Conservation (phyloP, 2,888 invertebrate genomes). For the Griposia aprilina region DNA sequence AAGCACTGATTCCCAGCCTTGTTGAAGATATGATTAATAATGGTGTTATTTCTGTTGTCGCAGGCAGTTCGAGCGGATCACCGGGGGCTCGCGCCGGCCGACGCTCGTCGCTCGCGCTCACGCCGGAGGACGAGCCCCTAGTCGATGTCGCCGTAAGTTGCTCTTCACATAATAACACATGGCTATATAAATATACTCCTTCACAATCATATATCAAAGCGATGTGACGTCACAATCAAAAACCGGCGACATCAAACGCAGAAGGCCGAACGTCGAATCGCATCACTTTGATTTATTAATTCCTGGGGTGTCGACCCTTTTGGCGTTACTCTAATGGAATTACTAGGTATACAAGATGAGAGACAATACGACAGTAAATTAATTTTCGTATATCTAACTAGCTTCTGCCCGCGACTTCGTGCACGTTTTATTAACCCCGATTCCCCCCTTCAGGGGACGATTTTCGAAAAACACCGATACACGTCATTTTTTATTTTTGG, state of each 20-base stretch:
- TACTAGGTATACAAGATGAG: neutral
- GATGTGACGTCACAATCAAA: neutral
- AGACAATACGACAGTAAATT: no score
- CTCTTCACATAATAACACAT: conserved; percentile 38
- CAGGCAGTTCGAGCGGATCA: conserved; percentile 90
- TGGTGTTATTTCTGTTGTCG: conserved; percentile 69
- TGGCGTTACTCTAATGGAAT: neutral
- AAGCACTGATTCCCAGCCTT: neutral
- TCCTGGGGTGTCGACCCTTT: no score
- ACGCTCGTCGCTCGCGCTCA: conserved; percentile 93
- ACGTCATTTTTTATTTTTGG: no score
- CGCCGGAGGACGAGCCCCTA: conserved; percentile 93
- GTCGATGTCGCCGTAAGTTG: conserved; percentile 92
- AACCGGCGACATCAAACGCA: neutral
- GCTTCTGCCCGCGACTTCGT: no score
- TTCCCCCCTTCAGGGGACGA: no score
- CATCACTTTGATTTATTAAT: neutral
- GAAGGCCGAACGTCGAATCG: neutral
- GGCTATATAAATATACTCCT: neutral
- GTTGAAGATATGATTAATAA: neutral
- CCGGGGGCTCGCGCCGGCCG: conserved; percentile 92
- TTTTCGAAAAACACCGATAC: no score
- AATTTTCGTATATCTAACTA: no score
- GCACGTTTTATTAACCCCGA: no score
- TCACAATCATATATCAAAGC: no score